Evolutionary conservation across 2,888 invertebrate genomes (phyloP), one percentile per base, ranked within the genome.

Genomic region (Netelia virgata): DNA sequence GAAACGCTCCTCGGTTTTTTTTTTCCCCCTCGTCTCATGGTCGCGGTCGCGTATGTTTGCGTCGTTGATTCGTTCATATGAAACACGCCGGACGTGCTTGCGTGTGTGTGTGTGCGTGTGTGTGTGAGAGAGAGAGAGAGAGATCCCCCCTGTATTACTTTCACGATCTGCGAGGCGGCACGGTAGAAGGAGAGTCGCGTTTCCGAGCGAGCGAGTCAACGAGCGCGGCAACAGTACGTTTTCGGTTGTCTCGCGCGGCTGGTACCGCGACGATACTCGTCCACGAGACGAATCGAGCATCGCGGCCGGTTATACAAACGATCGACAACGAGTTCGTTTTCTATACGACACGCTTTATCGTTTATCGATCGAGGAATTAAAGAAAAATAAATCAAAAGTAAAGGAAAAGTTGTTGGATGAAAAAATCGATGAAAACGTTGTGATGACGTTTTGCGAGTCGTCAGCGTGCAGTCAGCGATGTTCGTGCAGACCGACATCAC

Each of bases 401-500:
- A 16, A 14, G 0, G 20, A 18, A 6, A 18, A 57, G 18, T 57
- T n/a, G 36, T 36, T 36, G 5, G 36, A 36, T 36, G 36, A 36
- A 18, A 69, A 57, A 57, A 59, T n/a, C 41, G 9, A 53, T 50
- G 20, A 50, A n/a, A 50, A 43, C 55, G 23, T 43, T 74, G 74
- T 84, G 69, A 84, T 84, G 84, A 82, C 84, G 78, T 70, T 70
- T 70, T n/a, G 59, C 20, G 57, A 53, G 6, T 61, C 47, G 63
- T 75, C n/a, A n/a, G n/a, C 36, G 61, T 55, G 47, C 59, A 64
- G 9, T 23, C 50, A 82, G 83, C 84, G 81, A 88, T 88, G 88
- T 88, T 86, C 81, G 88, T 88, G n/a, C 88, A 88, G 77, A 88
- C 88, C 76, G 88, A 88, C 80, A 87, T 88, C 80, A 88, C 87